These are phyloP conservation scores for Laticauda laticaudata DNA, from an alignment of 2,113 vertebrate genomes.

Conservation along the genomic window DNA sequence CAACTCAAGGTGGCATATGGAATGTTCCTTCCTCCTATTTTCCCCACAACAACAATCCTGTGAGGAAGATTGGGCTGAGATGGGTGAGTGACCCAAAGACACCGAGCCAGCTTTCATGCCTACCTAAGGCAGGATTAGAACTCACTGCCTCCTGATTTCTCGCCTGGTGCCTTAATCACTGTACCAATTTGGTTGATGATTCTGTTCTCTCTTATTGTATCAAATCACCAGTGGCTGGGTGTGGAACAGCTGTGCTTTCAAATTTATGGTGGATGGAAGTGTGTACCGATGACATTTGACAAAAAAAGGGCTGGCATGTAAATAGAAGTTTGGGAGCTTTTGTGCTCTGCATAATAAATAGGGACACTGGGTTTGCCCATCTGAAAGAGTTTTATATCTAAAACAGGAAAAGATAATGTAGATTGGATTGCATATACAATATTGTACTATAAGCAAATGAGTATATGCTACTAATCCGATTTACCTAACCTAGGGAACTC, in stretches of 20 bases:
- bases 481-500: neutral
- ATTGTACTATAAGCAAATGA: neutral
- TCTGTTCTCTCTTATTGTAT: neutral
- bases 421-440: neutral
- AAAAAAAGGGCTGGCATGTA: neutral
- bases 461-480: neutral
- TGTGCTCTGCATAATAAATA: neutral
- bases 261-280: neutral
- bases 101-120: neutral
- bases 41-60: neutral
- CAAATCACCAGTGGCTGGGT: neutral
- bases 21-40: neutral
- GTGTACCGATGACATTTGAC: neutral
- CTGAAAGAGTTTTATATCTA: neutral
- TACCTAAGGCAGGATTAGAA: neutral
- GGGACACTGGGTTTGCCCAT: neutral
- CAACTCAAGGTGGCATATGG: neutral
- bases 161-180: neutral
- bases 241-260: neutral
- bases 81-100: neutral
- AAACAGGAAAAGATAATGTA: neutral
- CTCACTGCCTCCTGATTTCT: neutral
- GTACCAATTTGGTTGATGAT: neutral
- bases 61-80: neutral
- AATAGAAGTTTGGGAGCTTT: neutral